phyloP scores from a whole-genome alignment of 2,797 vertebrate genomes.

The Micropoecilia bifurca region DNA sequence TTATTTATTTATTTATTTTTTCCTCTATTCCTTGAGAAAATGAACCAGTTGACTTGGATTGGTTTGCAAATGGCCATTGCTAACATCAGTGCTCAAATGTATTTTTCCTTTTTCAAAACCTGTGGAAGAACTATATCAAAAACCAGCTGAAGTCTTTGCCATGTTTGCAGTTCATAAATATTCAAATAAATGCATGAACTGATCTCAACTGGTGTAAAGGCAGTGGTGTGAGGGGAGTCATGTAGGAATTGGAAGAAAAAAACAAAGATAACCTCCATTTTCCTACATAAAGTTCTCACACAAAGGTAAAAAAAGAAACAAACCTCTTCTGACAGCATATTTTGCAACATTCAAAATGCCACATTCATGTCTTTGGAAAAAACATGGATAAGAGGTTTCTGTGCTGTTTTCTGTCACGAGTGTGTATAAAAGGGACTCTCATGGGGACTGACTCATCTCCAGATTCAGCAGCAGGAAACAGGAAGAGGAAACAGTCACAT shows the following conservation, averaged over 20 bases:
- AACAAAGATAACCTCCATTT: background rate
- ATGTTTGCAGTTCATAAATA: background rate
- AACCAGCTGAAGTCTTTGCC: background rate
- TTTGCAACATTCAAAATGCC: conserved; percentile 37
- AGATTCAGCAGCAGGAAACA: conserved; percentile 71
- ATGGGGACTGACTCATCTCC: conserved; percentile 57
- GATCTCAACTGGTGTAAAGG: background rate
- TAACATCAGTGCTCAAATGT: background rate
- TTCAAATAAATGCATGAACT: background rate
- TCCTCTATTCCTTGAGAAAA: background rate
- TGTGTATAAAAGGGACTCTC: conserved; percentile 26
- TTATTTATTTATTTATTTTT: background rate
- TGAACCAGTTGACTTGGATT: background rate
- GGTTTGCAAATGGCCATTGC: background rate
- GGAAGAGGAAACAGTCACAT: conserved; percentile 68
- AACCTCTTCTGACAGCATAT: background rate
- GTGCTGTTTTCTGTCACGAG: conserved; percentile 6
- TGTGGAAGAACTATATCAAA: background rate
- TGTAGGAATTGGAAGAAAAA: background rate
- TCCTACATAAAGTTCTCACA: background rate
- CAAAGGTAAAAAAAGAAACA: background rate
- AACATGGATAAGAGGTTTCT: conserved; percentile 1
- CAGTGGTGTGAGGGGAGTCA: background rate
- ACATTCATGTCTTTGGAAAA: background rate
- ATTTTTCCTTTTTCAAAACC: background rate